Percentiles rank a stretch among this genome's conserved stretches.
Evolutionary conservation across 2,888 invertebrate species (phyloP).

Genomic region (Euclidia mi): DNA sequence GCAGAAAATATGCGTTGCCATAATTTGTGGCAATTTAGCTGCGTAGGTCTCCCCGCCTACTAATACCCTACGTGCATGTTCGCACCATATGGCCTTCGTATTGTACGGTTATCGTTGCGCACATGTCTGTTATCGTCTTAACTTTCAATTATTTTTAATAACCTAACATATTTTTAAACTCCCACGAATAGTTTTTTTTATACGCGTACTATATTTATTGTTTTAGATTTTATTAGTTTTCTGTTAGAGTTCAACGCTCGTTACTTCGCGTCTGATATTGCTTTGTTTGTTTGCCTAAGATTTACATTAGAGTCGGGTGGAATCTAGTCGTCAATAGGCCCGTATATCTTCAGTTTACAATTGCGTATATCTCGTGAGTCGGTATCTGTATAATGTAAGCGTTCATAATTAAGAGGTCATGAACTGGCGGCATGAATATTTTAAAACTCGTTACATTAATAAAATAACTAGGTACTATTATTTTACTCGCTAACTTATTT

Average conservation of each 20-base stretch:
- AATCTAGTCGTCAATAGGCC: constrained; percentile 11
- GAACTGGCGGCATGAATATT: not conserved
- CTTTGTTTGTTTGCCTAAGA: constrained; percentile 16
- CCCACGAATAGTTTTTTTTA: constrained; percentile 3
- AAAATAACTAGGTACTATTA: too few relatives aligned
- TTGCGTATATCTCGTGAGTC: not conserved
- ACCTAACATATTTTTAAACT: constrained; percentile 7
- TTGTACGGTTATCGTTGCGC: constrained; percentile 31
- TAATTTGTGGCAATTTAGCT: constrained; percentile 32
- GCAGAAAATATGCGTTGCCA: constrained; percentile 33
- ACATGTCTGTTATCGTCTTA: constrained; percentile 26
- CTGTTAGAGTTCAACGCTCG: constrained; percentile 43
- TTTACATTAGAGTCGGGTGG: constrained; percentile 7
- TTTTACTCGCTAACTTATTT: too few relatives aligned
- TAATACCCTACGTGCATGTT: constrained; percentile 29
- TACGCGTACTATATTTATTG: constrained; percentile 20
- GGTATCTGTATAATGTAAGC: constrained; percentile 6
- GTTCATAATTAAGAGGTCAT: constrained; percentile 7
- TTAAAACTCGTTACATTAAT: too few relatives aligned
- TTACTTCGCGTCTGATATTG: constrained; percentile 6
- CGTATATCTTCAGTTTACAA: constrained; percentile 6
- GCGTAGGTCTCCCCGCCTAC: constrained; percentile 22
- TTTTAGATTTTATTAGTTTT: constrained; percentile 31
- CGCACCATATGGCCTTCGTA: constrained; percentile 30
- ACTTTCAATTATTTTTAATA: constrained; percentile 14